Evolutionary conservation across 1,140 invertebrate genomes (phyloP).

Genomic region (Acromyrmex echinatior): DNA sequence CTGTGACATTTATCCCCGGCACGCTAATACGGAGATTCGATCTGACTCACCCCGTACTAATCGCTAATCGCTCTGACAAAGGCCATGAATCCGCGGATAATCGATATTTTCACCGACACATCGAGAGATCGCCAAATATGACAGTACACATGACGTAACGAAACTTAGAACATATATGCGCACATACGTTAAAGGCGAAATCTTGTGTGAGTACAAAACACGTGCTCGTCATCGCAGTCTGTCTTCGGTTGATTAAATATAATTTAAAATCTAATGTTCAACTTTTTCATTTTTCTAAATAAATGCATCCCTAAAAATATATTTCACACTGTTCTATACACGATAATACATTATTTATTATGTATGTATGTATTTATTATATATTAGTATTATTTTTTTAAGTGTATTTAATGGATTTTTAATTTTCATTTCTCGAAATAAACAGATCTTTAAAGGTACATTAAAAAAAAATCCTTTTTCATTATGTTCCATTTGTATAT

Average conservation of each 20-base stretch:
- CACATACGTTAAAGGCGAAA: neutral
- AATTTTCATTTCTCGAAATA: neutral
- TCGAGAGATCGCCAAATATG: conserved; percentile 68
- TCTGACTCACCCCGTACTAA: conserved; percentile 52
- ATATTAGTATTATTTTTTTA: neutral
- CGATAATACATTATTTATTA: too few species aligned
- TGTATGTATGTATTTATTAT: neutral
- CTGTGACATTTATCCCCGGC: neutral
- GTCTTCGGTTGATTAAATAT: neutral
- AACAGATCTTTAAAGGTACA: neutral
- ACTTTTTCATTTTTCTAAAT: neutral
- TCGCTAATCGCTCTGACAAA: conserved; percentile 53
- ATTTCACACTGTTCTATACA: too few species aligned
- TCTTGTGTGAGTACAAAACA: neutral
- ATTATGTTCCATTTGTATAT: neutral
- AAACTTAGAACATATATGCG: neutral
- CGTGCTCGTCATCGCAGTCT: neutral
- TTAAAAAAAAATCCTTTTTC: neutral
- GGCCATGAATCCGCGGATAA: conserved; percentile 53
- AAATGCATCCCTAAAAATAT: neutral
- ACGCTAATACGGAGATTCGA: conserved; percentile 17
- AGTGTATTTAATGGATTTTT: neutral
- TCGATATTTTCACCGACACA: conserved; percentile 59
- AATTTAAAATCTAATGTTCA: neutral
- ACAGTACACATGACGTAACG: conserved; percentile 10